Evolutionary conservation across 2,113 vertebrate species (phyloP), one percentile per base, ranked within the genome.

Genomic region (Asarcornis scutulata): DNA sequence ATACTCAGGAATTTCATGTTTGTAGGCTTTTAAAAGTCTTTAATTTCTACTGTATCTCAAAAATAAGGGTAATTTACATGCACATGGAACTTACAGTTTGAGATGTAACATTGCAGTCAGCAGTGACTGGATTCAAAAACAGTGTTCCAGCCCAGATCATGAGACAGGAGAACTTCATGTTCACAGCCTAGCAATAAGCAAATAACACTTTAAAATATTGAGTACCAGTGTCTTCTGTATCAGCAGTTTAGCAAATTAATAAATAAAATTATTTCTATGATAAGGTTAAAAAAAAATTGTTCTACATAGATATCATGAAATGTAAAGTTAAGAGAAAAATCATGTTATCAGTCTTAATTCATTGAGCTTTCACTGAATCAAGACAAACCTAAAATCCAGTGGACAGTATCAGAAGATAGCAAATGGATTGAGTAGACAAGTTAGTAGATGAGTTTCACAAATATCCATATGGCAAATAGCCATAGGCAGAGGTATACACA

Each of bases 71-170:
- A 59, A 29, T 81, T 86, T 71, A 59, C 13, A 50, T 27, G 12
- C 18, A 42, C 55, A 72, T 31, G 92, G 89, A 95, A 98, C 98
- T 98, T 97, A 98, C 98, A 31, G 18, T 96, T 97, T 95, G 74
- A 83, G 92, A 96, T 77, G 85, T 87, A 81, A 31, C 25, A 52
- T 64, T 80, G 87, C 93, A 91, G 48, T 86, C 95, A 93, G 87
- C 80, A 88, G 62, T 74, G 73, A 88, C 81, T 90, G 58, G 31
- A 68, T 96, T 82, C 76, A 94, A 69, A 86, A 87, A 50, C 32
- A 97, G 27, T n/a, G 14, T 72, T 95, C 96, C 97, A 89, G 88
- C 36, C 52, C 93, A 93, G 66, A 96, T 95, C 25, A 34, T 38
- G 77, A 97, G 86, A 81, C 92, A 67, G 42, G n/a, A 59, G 29